Conservation (phyloP, 2,888 invertebrate genomes). For the Netelia inedita region DNA sequence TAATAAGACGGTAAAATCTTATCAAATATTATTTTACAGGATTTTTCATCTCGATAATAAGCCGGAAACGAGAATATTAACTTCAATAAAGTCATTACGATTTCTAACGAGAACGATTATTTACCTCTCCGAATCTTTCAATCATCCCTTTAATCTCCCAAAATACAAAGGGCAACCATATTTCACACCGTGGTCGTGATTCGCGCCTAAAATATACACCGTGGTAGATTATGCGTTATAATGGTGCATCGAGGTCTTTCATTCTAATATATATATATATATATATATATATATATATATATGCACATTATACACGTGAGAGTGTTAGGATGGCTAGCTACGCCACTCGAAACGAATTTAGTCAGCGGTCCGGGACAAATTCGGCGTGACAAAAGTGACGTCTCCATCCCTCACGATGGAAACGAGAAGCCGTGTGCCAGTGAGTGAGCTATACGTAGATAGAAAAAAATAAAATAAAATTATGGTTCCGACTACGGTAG, state of each 20-base stretch:
- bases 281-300: conserved; percentile 16
- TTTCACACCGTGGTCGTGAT: conserved; percentile 62
- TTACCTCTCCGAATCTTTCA: conserved; percentile 40
- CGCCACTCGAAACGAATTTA: conserved; percentile 74
- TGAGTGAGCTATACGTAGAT: conserved; percentile 40
- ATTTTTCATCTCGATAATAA: not conserved
- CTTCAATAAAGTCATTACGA: conserved; percentile 25
- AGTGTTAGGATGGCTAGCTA: conserved; percentile 48
- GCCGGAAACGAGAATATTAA: not conserved
- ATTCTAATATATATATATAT: conserved; percentile 10
- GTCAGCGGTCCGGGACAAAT: conserved; percentile 83
- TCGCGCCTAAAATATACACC: conserved; percentile 56
- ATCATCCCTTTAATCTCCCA: conserved; percentile 46
- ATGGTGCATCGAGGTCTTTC: conserved; percentile 30
- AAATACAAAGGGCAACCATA: conserved; percentile 57
- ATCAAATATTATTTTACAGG: too few species aligned
- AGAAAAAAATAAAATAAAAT: conserved; percentile 59
- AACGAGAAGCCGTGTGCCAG: conserved; percentile 69
- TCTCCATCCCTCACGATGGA: conserved; percentile 80
- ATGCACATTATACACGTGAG: conserved; percentile 12
- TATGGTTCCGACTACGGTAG: conserved; percentile 52
- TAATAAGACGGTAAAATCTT: not conserved
- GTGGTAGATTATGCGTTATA: conserved; percentile 50
- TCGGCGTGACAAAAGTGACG: conserved; percentile 79
- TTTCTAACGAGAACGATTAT: conserved; percentile 34